Evolutionary conservation across 2,888 invertebrate genomes (phyloP), one percentile per base, ranked within the genome.

Genomic region (Mimachlamys varia): DNA sequence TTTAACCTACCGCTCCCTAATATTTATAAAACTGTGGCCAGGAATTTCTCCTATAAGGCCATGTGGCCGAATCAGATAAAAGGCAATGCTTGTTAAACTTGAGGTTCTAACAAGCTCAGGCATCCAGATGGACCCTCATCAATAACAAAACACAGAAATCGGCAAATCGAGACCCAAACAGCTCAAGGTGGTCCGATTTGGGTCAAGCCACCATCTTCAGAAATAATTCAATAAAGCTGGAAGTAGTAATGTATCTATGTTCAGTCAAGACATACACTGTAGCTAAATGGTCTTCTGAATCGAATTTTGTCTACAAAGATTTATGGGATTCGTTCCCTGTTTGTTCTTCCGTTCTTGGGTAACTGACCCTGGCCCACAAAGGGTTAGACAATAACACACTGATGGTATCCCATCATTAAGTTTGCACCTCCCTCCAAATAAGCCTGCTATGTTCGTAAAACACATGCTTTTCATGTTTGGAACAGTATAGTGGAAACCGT

Each of bases 1-100:
- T 62, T 27, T 62, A 62, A 33, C 0, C 33, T 12, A 76, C 76
- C 76, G 33, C 76, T 76, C 76, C 76, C 76, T 33, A 76, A 76
- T 76, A 76, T 76, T 76, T 76, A 76, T 76, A 76, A 76, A 76
- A 76, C 76, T 76, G 17, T 76, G 76, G 76, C 76, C 27, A 76
- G 12, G 76, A 76, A 58, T 76, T 76, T 76, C 76, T 76, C 76
- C 76, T 33, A 17, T 76, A 76, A 15, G 76, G 76, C 76, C 76
- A 76, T 76, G 76, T 76, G 76, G 76, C 76, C 27, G 13, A 33
- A 33, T 27, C 19, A 76, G 76, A 76, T 76, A 76, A 76, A 76
- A 76, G 27, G 76, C 27, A 76, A 76, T 76, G 33, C 76, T 22
- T 76, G 76, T 76, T 76, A 76, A 76, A 76, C 76, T 76, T 76